Base-by-base conservation (phyloP, 2,797 vertebrate genomes). In the Neoniphon sammara region DNA sequence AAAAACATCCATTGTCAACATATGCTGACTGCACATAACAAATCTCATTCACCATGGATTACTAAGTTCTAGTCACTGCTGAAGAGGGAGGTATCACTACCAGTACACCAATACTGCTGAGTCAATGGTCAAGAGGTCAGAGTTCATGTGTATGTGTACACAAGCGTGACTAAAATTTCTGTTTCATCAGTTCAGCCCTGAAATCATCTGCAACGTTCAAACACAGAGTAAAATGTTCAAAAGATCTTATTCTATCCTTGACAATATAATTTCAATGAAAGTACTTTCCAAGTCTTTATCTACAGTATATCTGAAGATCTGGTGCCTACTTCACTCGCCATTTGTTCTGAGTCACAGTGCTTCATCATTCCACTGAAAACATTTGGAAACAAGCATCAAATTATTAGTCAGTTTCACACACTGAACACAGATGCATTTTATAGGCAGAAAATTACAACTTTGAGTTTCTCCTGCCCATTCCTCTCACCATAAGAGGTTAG, bases 101-200 rank as follows among this genome's bases (percentile, higher is more conserved):
- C 25, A 27, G 4, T 27, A 66, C 15, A 31, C 47, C 34, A 57
- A 70, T 53, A 77, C 31, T 31, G n/a, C 68, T 59, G 31, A 67
- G 64, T 82, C 67, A 30, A 46, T 53, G 50, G 63, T 81, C 21
- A 62, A 56, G 36, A 47, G 27, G 55, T 79, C 46, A 64, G 50
- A 59, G 52, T 70, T 66, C 44, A 47, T 42, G 31, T 60, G 10
- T 39, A 60, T 23, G 21, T 69, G 39, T 66, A 49, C 47, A 50
- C 52, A 11, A n/a, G 12, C 14, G 17, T 18, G 27, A 9, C 54
- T 50, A 25, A 58, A 4, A 60, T 23, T 17, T 36, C 27, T 57
- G 39, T 23, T 21, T 54, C 21, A 55, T 7, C 52, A 46, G 49
- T 23, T 23, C 12, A 36, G 2, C 20, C 14, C 11, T 14, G 11